Evolutionary conservation across 2,113 vertebrate genomes (phyloP), one percentile per base, ranked within the genome.

Genomic region (Craseonycteris thonglongyai): DNA sequence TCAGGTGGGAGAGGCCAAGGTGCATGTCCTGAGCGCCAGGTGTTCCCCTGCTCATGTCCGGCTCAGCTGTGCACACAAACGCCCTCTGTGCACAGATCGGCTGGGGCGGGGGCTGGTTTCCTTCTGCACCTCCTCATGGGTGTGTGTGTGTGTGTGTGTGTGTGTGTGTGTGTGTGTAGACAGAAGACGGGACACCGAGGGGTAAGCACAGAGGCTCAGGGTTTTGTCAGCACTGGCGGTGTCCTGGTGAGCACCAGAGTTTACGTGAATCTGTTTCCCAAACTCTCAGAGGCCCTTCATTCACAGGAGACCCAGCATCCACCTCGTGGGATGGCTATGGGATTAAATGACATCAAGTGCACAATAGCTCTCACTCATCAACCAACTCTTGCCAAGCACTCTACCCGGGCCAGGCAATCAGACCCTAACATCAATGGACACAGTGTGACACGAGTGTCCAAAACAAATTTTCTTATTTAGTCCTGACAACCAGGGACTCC

Each of bases 131-230:
- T 86, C 21, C 45, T 12, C 2, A 3, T 0, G 10, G 69, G 28
- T 65, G 61, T 49, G 21, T 15, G 9, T 4, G 54, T 15, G 9
- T 4, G 54, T 0, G 10, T 63, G 28, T 65, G 61, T 49, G 21
- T 15, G 9, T 4, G 54, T 0, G 10, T 63, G 28, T 65, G 61
- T 49, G 21, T 15, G 9, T 4, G 54, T n/a, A 8, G 58, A 47
- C 19, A 8, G 45, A 24, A 56, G n/a, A 13, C 2, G 21, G 56
- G 0, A 12, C n/a, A 28, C 33, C 1, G 7, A 21, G 28, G 13
- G 22, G 7, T 10, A 0, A 3, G 22, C 0, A 0, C 1, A 0
- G 13, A 14, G 74, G 16, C 47, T 22, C 10, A 0, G 40, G 15
- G 2, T 10, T 35, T 26, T 4, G 12, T 9, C 15, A 26, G 38